Evolutionary conservation across 1,140 invertebrate genomes (phyloP), one percentile per base, ranked within the genome.

Genomic region (Plodia interpunctella): DNA sequence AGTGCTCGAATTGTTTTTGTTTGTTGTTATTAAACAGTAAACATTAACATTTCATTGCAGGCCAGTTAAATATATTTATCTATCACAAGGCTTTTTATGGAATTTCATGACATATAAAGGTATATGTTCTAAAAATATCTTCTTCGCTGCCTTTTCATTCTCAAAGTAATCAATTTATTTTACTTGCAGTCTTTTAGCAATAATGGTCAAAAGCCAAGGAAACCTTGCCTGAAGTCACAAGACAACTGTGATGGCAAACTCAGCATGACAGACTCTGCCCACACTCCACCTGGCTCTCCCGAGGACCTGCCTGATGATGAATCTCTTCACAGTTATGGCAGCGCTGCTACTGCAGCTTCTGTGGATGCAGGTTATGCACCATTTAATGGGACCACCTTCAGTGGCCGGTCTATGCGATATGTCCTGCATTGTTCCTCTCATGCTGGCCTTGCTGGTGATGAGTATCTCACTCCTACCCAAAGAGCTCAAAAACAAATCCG

Each of bases 381-480:
- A 53, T 92, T 94, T 69, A 96, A 96, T 81, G 95, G 94, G 6
- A 96, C 94, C 9, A 96, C 94, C 17, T 96, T 94, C 66, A 92
- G 91, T 76, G 92, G 91, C 10, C 83, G 92, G 35, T 92, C 92
- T 54, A 94, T 93, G 80, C 94, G 94, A 68, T 96, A 96, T 79
- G 94, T 96, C 25, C 92, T 97, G 21, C 95, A 97, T 80, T 97
- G 95, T 78, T 94, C 94, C 11, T 93, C 94, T 65, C 93, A 95
- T 80, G 92, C 93, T n/a, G 93, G 92, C 0, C 91, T 94, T 32
- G 91, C 93, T 56, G 93, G 92, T 9, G 93, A 95, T 52, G 94
- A 96, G 72, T 97, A 97, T 82, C 90, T 97, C 20, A 97, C 96
- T 38, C 96, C 96, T 2, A 97, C 96, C 0, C 96, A 97, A 78